A percentile compares a stretch with the other conserved stretches of the same genome.
phyloP scores from a whole-genome alignment of 2,888 invertebrate genomes.

The Amphimallon solstitiale region DNA sequence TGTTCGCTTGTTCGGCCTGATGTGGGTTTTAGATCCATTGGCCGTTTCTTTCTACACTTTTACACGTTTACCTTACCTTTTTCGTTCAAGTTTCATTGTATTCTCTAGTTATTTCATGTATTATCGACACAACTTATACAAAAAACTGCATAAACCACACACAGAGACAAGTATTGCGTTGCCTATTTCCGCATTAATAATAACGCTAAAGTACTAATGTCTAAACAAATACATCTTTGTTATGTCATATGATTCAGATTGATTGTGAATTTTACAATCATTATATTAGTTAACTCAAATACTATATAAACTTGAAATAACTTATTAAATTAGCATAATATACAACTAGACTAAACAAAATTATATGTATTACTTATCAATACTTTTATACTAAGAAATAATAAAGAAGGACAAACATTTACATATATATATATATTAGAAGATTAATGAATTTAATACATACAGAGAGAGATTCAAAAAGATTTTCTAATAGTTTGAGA shows the following conservation, averaged over 20 bases:
- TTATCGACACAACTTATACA: constrained; percentile 37
- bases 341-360: no score
- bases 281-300: no score
- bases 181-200: constrained; percentile 2
- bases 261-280: neutral
- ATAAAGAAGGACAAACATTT: no score
- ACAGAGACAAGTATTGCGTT: constrained; percentile 21
- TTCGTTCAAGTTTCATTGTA: constrained; percentile 35
- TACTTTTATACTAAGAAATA: no score
- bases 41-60: constrained; percentile 45
- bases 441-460: no score
- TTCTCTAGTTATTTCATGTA: constrained; percentile 25
- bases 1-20: constrained; percentile 51
- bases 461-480: no score
- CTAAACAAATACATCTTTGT: neutral
- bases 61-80: constrained; percentile 39
- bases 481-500: no score
- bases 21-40: constrained; percentile 40
- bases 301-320: no score
- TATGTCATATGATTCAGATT: constrained; percentile 6
- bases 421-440: no score
- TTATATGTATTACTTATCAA: no score
- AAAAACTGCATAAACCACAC: constrained; percentile 39
- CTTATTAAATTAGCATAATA: no score
- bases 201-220: neutral